Evolutionary conservation across 2,888 invertebrate genomes (phyloP), one percentile per base, ranked within the genome.

Genomic region (Melanchra persicariae): DNA sequence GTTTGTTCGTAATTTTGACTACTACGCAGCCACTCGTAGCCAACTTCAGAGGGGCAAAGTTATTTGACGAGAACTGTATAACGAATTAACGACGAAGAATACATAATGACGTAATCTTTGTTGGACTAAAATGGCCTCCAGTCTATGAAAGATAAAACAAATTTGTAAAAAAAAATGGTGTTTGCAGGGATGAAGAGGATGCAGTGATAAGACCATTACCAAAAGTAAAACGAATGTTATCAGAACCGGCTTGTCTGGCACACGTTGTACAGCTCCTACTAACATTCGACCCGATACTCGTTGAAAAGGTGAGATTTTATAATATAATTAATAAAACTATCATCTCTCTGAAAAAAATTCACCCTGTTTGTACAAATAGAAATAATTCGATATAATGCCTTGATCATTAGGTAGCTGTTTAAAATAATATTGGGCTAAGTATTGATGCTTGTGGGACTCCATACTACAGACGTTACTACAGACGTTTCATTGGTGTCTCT

Each of bases 141-240:
- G n/a, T n/a, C n/a, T n/a, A n/a, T n/a, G n/a, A n/a, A n/a, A 10
- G 37, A 40, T 15, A 40, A 40, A 40, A 40, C 15, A 5, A 6
- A 40, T 40, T 40, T 17, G 5, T 40, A 6, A 40, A 4, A 5
- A n/a, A 5, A 17, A 15, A 34, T 54, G 30, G n/a, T 30, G 10
- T 30, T 54, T 54, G 19, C 30, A 98, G 99, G 90, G 99, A 99
- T 90, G 97, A 97, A 81, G 98, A 99, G 88, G 98, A 98, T 81
- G 99, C 99, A n/a, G 98, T 99, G 30, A 98, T 99, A 70, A 97
- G 99, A 83, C 99, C 99, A 0, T 96, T 99, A 74, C 99, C 99
- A 0, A 97, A 98, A 90, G 97, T 99, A 55, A 99, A 99, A 90
- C 96, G 98, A 67, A 95, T 98, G 82, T 94, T 99, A 4, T 98